These are phyloP conservation scores for Drusus annulatus DNA, from an alignment of 1,140 invertebrate genomes.

Conservation along the genomic window DNA sequence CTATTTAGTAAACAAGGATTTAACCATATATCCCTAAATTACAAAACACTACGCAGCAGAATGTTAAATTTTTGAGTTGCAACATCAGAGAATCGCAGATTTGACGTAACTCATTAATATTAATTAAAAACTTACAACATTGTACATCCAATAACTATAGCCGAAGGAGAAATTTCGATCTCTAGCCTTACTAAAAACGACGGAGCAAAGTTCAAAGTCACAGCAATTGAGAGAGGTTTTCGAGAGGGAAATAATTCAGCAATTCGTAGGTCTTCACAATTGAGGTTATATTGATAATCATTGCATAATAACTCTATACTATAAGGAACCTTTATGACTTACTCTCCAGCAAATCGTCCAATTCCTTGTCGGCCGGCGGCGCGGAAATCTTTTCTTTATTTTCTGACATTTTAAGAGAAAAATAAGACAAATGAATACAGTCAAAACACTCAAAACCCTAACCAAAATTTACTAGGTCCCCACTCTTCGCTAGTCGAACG, in stretches of 20 bases:
- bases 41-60: background rate
- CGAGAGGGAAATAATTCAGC: background rate
- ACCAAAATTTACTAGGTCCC: no score
- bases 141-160: background rate
- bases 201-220: conserved; percentile 11
- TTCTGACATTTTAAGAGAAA: conserved; percentile 50
- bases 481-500: no score
- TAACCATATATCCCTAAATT: background rate
- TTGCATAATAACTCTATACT: conserved; percentile 36
- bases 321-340: conserved; percentile 3
- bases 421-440: conserved; percentile 23
- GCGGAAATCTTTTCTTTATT: conserved; percentile 37
- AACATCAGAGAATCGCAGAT: no score
- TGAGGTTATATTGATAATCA: conserved; percentile 41
- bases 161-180: background rate
- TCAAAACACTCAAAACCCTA: no score
- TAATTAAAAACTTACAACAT: background rate
- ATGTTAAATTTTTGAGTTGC: background rate
- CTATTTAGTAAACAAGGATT: no score
- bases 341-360: conserved; percentile 44
- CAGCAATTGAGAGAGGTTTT: background rate
- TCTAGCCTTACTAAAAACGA: background rate
- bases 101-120: background rate
- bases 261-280: background rate
- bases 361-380: conserved; percentile 29